Evolutionary conservation across 2,113 vertebrate species (phyloP), one percentile per base, ranked within the genome.

Genomic region (Panurus biarmicus): DNA sequence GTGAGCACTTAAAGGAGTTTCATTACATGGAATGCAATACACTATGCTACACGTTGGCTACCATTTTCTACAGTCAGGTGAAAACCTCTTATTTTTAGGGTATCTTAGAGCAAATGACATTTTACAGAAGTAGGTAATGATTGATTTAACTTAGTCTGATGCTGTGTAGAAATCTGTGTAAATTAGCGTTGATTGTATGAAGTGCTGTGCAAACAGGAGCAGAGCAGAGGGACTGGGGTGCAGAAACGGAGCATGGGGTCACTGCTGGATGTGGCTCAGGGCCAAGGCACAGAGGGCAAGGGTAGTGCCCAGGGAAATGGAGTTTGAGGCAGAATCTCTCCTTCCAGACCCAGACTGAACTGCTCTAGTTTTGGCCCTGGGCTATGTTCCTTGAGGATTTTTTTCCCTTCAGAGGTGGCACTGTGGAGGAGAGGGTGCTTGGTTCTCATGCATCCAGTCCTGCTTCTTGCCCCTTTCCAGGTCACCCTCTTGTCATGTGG

Each of bases 281-380:
- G 35, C 31, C 1, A 3, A 82, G n/a, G 61, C 47, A 36, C 2
- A 2, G 51, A 44, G 1, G 2, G 53, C 56, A 28, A 0, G 0
- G 31, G 24, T 53, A 44, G 44, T 81, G 44, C 35, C 47, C 1
- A 2, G 28, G 36, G 23, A 20, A 61, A 6, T 15, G 40, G 18
- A n/a, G 19, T 56, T 82, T 29, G 33, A 48, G 12, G 61, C 6
- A 12, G 29, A 35, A 38, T 26, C 10, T 44, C 4, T 76, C 28
- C 17, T 56, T 77, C 31, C 10, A 15, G 54, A 33, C 13, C 7
- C 18, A 0, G 1, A 6, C 3, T 62, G 47, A 75, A 56, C 36
- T 26, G 53, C 25, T 87, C 23, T n/a, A 31, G 38, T 40, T 75
- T 82, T 42, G 14, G 29, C 51, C 9, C 15, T 75, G 58, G 33